These are phyloP conservation scores for Leptinotarsa tumamoca DNA, from an alignment of 2,888 invertebrate species.

Conservation along the genomic window DNA sequence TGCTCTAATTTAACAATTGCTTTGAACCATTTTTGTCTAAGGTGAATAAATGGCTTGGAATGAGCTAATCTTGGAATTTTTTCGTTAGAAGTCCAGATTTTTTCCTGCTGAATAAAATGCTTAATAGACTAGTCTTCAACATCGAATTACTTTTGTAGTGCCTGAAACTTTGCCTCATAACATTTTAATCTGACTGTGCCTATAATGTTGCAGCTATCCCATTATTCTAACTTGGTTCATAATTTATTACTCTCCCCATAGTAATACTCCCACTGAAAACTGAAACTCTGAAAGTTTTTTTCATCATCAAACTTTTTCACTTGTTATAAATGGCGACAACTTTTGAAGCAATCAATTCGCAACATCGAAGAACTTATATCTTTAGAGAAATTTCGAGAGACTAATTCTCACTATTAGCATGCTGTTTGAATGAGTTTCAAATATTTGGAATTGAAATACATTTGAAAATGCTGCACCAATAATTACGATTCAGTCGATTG, in stretches of 20 bases:
- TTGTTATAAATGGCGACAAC: constrained; percentile 49
- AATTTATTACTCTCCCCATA: constrained; percentile 37
- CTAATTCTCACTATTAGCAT: background rate
- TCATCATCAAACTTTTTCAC: constrained; percentile 36
- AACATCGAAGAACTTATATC: constrained; percentile 40
- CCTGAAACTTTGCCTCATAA: background rate
- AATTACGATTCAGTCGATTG: no score
- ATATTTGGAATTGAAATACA: no score
- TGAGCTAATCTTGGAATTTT: no score
- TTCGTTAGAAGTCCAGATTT: no score
- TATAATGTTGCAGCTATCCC: constrained; percentile 27
- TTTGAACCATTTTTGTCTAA: no score
- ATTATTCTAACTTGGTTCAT: constrained; percentile 39
- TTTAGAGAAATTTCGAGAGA: constrained; percentile 33
- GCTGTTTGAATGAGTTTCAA: background rate
- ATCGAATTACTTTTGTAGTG: constrained; percentile 13
- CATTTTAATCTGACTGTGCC: constrained; percentile 23
- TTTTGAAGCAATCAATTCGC: constrained; percentile 50
- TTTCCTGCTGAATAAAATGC: no score
- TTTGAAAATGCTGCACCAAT: no score
- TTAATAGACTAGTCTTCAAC: background rate
- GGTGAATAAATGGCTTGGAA: no score
- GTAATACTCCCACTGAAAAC: constrained; percentile 21
- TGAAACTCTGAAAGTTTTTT: constrained; percentile 41
- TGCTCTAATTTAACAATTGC: no score